These are phyloP conservation scores for Andrena marginata DNA, from an alignment of 2,888 invertebrate species.

Conservation along the genomic window DNA sequence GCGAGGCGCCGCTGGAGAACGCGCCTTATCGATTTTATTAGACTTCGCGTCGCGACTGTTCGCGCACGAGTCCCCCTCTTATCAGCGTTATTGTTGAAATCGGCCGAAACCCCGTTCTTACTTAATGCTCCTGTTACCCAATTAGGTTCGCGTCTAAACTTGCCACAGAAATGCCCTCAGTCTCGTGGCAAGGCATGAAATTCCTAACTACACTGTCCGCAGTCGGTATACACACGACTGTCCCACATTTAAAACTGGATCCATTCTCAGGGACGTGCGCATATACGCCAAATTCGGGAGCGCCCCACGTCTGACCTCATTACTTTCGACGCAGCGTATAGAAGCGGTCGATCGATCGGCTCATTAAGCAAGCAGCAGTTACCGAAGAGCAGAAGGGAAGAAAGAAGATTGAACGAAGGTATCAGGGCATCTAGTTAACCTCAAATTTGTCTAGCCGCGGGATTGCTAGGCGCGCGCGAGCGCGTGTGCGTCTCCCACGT, in stretches of 20 bases:
- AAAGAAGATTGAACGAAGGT: constrained; percentile 1
- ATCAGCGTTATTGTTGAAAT: background rate
- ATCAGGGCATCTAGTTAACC: constrained; percentile 48
- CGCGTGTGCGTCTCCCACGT: constrained; percentile 47
- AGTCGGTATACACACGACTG: too few relatives aligned
- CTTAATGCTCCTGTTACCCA: too few relatives aligned
- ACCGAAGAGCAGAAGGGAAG: background rate
- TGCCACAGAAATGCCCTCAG: too few relatives aligned
- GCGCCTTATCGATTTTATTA: constrained; percentile 26
- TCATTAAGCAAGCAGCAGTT: background rate
- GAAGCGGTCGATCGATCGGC: background rate
- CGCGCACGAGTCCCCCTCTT: background rate
- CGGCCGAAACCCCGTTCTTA: background rate
- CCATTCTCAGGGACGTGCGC: too few relatives aligned
- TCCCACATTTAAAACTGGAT: too few relatives aligned
- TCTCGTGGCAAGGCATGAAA: too few relatives aligned
- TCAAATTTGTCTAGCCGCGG: constrained; percentile 60
- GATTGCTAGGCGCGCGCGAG: constrained; percentile 23
- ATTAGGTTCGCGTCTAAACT: too few relatives aligned
- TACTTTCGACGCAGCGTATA: background rate
- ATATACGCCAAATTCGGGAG: too few relatives aligned
- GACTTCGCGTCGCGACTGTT: constrained; percentile 1
- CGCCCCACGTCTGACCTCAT: constrained; percentile 2
- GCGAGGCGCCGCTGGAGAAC: background rate
- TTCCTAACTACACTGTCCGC: too few relatives aligned